Conservation (phyloP, 2,113 vertebrate species). For the Ammodytes dubius region DNA sequence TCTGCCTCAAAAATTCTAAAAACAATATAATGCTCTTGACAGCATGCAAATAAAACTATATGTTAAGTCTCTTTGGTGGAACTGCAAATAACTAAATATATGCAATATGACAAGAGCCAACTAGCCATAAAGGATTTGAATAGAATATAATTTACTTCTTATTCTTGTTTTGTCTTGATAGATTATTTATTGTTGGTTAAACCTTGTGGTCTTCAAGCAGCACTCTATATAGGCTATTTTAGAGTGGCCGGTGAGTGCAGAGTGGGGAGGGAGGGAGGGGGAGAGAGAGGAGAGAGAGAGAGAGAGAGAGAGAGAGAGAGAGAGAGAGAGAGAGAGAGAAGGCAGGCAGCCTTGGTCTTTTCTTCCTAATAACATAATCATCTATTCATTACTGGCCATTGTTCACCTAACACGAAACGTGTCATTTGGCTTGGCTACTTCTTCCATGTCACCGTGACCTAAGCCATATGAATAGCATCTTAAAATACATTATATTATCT, state of each 20-base stretch:
- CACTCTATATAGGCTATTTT: no score
- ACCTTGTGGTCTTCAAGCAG: no score
- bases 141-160: no score
- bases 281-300: no score
- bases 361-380: slow-evolving; percentile 32
- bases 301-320: no score
- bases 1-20: no score
- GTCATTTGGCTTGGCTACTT: background rate
- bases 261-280: no score
- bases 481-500: background rate
- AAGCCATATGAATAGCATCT: background rate
- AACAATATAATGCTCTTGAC: no score
- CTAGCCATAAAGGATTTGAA: background rate
- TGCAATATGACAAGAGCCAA: background rate
- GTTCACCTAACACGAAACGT: slow-evolving; percentile 41
- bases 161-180: no score
- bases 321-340: no score
- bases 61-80: background rate
- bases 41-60: background rate
- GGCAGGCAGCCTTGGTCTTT: background rate
- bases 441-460: background rate
- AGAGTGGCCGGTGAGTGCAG: no score
- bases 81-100: background rate
- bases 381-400: slow-evolving; percentile 37
- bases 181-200: no score